phyloP scores from a whole-genome alignment of 1,140 invertebrate genomes.

The Rhagoletis zephyria region DNA sequence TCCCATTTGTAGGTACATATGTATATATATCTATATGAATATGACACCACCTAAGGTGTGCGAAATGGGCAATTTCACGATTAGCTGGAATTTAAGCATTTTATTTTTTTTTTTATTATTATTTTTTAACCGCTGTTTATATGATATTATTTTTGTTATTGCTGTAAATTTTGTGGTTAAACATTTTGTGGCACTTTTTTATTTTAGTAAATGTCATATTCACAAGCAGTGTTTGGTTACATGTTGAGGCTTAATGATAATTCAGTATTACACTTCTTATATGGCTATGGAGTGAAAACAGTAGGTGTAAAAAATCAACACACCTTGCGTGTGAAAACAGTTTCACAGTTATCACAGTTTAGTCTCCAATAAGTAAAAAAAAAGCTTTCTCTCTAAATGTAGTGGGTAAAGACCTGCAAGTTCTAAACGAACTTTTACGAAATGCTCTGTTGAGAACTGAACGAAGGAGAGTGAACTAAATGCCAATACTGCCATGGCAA shows the following conservation, averaged over 20 bases:
- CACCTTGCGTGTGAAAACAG: no score
- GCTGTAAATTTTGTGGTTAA: neutral
- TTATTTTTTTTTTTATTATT: neutral
- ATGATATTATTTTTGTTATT: neutral
- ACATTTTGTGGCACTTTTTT: neutral
- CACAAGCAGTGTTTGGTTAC: neutral
- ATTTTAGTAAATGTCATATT: neutral
- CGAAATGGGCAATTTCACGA: slow-evolving; percentile 18
- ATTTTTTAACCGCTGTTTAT: neutral
- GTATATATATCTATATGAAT: neutral
- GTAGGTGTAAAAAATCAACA: neutral
- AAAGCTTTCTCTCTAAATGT: no score
- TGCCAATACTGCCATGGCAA: no score
- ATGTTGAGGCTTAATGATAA: neutral
- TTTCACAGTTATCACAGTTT: no score
- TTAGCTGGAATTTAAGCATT: slow-evolving; percentile 1
- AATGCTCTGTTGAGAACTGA: no score
- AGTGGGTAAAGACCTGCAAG: no score
- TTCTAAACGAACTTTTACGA: no score
- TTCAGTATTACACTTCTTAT: neutral
- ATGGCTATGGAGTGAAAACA: neutral
- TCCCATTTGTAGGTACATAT: no score
- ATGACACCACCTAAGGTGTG: slow-evolving; percentile 36
- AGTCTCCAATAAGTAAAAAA: no score
- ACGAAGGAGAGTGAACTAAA: no score